These are phyloP conservation scores for Pantherophis guttatus DNA, from an alignment of 2,113 vertebrate species.

Conservation along the genomic window DNA sequence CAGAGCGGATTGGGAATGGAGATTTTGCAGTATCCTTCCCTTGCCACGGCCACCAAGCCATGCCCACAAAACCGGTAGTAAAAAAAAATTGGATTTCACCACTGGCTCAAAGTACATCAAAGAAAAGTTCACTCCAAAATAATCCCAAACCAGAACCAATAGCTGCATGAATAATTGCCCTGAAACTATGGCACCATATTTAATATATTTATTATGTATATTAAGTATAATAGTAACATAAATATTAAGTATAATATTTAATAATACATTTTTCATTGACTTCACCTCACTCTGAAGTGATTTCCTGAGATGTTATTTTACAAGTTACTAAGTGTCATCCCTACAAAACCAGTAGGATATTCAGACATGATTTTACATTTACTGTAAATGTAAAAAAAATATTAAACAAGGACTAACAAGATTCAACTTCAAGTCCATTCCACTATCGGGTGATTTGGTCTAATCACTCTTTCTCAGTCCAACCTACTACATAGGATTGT, in stretches of 20 bases:
- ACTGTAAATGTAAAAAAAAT: not conserved
- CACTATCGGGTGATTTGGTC: not conserved
- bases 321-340: not conserved
- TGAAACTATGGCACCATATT: not conserved
- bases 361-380: not conserved
- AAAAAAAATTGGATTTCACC: too few relatives aligned
- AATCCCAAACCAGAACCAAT: not conserved
- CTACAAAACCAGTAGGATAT: not conserved
- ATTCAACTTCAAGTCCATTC: not conserved
- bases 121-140: not conserved
- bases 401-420: not conserved
- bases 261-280: not conserved
- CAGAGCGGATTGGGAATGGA: too few relatives aligned
- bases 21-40: too few relatives aligned
- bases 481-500: not conserved
- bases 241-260: not conserved
- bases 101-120: not conserved
- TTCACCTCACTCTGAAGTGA: not conserved
- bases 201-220: not conserved
- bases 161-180: not conserved
- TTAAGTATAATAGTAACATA: too few relatives aligned
- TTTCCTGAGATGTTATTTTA: not conserved
- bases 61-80: too few relatives aligned
- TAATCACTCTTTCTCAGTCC: not conserved
- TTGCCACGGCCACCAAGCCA: too few relatives aligned